These are phyloP conservation scores for Drosophila pseudotalamancana DNA, from an alignment of 2,888 invertebrate species.

Conservation along the genomic window DNA sequence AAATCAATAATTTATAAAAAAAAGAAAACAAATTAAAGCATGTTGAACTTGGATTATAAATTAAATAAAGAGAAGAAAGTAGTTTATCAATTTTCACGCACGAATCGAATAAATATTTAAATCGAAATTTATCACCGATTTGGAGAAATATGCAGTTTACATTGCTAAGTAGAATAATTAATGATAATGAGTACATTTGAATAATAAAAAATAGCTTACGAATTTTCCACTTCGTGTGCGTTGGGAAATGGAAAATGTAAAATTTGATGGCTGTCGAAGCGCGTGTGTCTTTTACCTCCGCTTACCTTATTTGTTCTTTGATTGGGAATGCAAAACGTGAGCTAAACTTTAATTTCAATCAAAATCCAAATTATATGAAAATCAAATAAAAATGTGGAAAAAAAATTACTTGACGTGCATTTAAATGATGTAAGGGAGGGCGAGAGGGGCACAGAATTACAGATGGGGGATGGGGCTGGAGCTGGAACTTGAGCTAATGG, in stretches of 20 bases:
- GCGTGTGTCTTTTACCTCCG: conserved; percentile 7
- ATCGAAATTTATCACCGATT: background rate
- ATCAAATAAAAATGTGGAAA: conserved; percentile 66
- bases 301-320: conserved; percentile 9
- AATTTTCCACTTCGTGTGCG: conserved; percentile 17
- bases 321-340: conserved; percentile 69
- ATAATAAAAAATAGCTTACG: conserved; percentile 53
- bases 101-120: background rate
- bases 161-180: conserved; percentile 28
- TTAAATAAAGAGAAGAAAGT: background rate
- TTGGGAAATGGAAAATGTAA: conserved; percentile 41
- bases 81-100: background rate
- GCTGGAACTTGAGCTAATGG: conserved; percentile 26
- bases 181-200: conserved; percentile 67
- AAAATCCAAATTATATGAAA: conserved; percentile 77
- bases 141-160: conserved; percentile 31
- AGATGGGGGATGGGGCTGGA: background rate
- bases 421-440: conserved; percentile 45
- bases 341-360: conserved; percentile 71
- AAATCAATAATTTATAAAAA: background rate
- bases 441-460: no score
- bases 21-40: background rate
- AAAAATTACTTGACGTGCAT: conserved; percentile 53
- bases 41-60: no score
- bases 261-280: conserved; percentile 23